These are phyloP conservation scores for Gibbula magus DNA, from an alignment of 2,888 invertebrate species.

Conservation along the genomic window DNA sequence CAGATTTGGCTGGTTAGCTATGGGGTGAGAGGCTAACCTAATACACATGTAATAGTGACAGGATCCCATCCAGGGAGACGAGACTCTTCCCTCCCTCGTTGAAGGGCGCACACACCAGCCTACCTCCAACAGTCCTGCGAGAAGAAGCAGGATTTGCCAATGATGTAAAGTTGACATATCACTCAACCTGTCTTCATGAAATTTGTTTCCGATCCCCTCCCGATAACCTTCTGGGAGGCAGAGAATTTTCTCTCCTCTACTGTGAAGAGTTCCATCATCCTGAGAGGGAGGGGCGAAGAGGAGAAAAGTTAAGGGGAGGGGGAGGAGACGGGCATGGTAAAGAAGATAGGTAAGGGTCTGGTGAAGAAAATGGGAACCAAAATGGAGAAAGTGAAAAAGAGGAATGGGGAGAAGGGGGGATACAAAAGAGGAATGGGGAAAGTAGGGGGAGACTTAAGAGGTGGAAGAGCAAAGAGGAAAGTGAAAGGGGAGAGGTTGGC, in stretches of 20 bases:
- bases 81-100: background rate
- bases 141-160: background rate
- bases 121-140: background rate
- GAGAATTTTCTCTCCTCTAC: background rate
- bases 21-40: slow-evolving; percentile 1
- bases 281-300: background rate
- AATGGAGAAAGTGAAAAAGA: background rate
- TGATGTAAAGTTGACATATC: slow-evolving; percentile 11
- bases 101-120: background rate
- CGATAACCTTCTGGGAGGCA: slow-evolving; percentile 16
- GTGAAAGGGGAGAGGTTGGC: too few species aligned
- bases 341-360: background rate
- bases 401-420: background rate
- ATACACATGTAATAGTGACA: slow-evolving; percentile 14
- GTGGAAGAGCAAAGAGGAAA: too few species aligned
- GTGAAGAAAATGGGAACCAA: background rate
- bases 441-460: background rate
- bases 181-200: slow-evolving; percentile 11
- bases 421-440: background rate
- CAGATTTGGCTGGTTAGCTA: slow-evolving; percentile 5
- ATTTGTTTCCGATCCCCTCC: slow-evolving; percentile 7
- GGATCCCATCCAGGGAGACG: background rate
- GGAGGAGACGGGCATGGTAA: background rate
- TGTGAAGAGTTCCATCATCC: background rate
- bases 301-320: background rate